Evolutionary conservation across 2,888 invertebrate species (phyloP), one percentile per base, ranked within the genome.

Genomic region (Polydesmus complanatus): DNA sequence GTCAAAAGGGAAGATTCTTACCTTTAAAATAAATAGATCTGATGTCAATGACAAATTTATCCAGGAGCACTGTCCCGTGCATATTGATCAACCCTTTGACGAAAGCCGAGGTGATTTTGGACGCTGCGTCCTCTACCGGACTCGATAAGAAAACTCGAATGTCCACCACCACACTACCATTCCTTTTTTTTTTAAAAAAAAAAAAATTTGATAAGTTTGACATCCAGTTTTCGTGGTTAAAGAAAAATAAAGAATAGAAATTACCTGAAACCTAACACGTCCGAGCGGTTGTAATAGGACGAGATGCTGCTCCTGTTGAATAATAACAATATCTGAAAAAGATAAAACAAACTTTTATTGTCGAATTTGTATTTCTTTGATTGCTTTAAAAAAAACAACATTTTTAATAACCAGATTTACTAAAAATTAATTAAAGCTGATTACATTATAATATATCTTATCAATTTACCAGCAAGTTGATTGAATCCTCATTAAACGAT

Each of bases 101-200:
- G 62, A 73, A 73, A 21, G 69, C 70, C n/a, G 71, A 65, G 1
- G 72, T 72, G 18, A 71, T 68, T 61, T 69, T 68, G 53, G 70
- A 68, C 47, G 72, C 69, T n/a, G 70, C 70, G 47, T 69, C 65
- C 5, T 64, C 63, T 53, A 66, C 65, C 22, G 68, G 64, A 27
- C 66, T 62, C 23, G 64, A 63, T 50, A 70, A 63, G 23, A 67
- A 65, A 47, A 70, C 63, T 56, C 66, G 64, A 50, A 69, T 67
- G 52, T 65, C 64, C 22, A 64, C 64, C 25, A 60, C 54, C 18
- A 64, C 57, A 56, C 64, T 64, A n/a, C 64, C 64, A 60, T 64
- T 64, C 26, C 61, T 56, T 58, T 27, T 22, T 27, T 48, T 48
- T n/a, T n/a, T n/a, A n/a, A n/a, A n/a, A n/a, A n/a, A n/a, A n/a